Evolutionary conservation across 2,888 invertebrate species (phyloP), one percentile per base, ranked within the genome.

Genomic region (Alloscopus bannaensis): DNA sequence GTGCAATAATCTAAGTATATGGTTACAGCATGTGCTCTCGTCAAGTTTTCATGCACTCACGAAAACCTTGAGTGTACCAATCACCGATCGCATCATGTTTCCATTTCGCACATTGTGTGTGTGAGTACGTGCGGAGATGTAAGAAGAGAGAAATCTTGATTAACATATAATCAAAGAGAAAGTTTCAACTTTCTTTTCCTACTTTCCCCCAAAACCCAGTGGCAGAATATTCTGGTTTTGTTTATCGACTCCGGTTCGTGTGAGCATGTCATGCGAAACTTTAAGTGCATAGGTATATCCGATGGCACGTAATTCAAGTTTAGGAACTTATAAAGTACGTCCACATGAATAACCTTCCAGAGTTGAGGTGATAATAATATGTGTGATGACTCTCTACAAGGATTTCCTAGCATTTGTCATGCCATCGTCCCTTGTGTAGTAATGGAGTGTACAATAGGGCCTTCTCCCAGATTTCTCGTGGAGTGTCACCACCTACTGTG

Each of bases 261-360:
- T 6, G 36, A 8, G 36, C 13, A 36, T 36, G 13, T 36, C 36
- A 36, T 36, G 36, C 6, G 13, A 36, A 36, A 36, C 6, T 13
- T 6, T 36, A 36, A 11, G 18, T 11, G n/a, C 47, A 18, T 11
- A 47, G 47, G 8, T 11, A n/a, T 55, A n/a, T 8, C 24, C 55
- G 11, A 50, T 20, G 18, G 50, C 50, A 50, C 20, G 11, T 50
- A 50, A n/a, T 13, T 20, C 20, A 50, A 16, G 28, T 16, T 55
- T 11, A 18, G 13, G 55, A 24, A 16, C 24, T 16, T 18, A 26
- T 26, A 11, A 13, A 50, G 22, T 18, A 16, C 26, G 28, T 1
- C 55, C n/a, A 18, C 18, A 55, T 16, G 16, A 55, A 55, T 55
- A 50, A 50, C 22, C n/a, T n/a, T n/a, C n/a, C n/a, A n/a, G n/a